These are phyloP conservation scores for Hafferia zeledoni DNA, from an alignment of 2,797 vertebrate genomes.

Conservation along the genomic window DNA sequence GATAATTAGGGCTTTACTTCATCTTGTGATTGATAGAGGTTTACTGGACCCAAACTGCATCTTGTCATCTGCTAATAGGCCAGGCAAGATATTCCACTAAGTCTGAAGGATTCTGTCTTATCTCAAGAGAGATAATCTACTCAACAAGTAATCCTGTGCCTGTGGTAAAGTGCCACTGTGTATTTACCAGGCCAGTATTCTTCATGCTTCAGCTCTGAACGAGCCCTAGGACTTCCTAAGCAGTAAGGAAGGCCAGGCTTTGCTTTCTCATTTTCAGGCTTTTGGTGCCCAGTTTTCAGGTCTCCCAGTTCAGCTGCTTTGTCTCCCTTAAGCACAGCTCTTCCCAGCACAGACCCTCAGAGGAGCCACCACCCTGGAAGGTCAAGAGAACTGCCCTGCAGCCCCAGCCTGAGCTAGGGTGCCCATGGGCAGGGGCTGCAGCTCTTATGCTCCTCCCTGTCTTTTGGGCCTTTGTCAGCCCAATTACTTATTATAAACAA, in stretches of 20 bases:
- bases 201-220: background rate
- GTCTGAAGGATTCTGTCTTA: constrained; percentile 79
- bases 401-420: rapidly evolving
- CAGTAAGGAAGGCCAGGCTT: background rate
- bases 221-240: background rate
- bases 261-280: background rate
- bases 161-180: constrained; percentile 65
- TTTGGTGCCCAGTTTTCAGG: background rate
- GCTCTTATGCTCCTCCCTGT: background rate
- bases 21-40: constrained; percentile 87
- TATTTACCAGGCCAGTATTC: constrained; percentile 63
- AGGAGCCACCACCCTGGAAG: background rate
- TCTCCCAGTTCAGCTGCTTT: constrained; percentile 18
- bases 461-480: constrained; percentile 83
- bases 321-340: background rate
- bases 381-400: rapidly evolving
- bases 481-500: constrained; percentile 97
- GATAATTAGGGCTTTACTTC: constrained; percentile 87
- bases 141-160: constrained; percentile 80
- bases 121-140: constrained; percentile 84
- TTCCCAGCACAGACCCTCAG: background rate
- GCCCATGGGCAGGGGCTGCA: background rate
- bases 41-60: constrained; percentile 77
- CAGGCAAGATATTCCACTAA: constrained; percentile 78
- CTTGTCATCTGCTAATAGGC: constrained; percentile 82